Conservation (phyloP, 53 echinoderm and acorn worm genomes). For the Echinarachnius parma region DNA sequence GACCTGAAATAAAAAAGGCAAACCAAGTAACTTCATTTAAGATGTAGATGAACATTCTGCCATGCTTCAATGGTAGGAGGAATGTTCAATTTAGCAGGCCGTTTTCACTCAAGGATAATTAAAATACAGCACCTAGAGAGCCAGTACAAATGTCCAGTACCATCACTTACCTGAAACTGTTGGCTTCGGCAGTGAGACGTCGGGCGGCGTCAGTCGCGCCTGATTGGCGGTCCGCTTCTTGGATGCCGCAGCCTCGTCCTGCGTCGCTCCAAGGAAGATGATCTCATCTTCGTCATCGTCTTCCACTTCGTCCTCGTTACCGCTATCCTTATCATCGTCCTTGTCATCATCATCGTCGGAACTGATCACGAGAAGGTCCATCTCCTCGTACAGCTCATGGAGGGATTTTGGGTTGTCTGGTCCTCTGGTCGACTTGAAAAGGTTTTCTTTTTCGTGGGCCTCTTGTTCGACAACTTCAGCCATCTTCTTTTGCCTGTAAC, state of each 20-base stretch:
- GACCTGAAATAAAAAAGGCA: too few species aligned
- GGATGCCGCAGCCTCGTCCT: too few species aligned
- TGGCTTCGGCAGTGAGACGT: too few species aligned
- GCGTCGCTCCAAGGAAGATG: conserved; percentile 28
- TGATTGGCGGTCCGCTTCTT: conserved; percentile 19
- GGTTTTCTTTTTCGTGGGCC: conserved; percentile 18
- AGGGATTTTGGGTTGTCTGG: conserved; percentile 32
- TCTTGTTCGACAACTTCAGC: neutral
- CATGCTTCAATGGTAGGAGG: too few species aligned
- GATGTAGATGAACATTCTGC: too few species aligned
- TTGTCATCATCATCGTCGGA: neutral
- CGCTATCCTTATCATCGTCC: neutral
- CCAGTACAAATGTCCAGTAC: too few species aligned
- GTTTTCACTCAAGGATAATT: too few species aligned
- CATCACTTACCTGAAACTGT: too few species aligned
- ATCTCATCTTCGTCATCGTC: conserved; percentile 22
- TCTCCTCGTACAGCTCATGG: conserved; percentile 50
- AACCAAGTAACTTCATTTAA: too few species aligned
- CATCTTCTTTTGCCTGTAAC: neutral
- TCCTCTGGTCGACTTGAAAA: conserved; percentile 33
- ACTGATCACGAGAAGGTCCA: conserved; percentile 35
- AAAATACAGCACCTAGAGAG: too few species aligned
- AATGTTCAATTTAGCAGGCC: too few species aligned
- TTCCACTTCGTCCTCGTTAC: conserved; percentile 16
- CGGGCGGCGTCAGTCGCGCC: too few species aligned